Evolutionary conservation across 2,888 invertebrate genomes (phyloP).

Genomic region (Mayetiola destructor): DNA sequence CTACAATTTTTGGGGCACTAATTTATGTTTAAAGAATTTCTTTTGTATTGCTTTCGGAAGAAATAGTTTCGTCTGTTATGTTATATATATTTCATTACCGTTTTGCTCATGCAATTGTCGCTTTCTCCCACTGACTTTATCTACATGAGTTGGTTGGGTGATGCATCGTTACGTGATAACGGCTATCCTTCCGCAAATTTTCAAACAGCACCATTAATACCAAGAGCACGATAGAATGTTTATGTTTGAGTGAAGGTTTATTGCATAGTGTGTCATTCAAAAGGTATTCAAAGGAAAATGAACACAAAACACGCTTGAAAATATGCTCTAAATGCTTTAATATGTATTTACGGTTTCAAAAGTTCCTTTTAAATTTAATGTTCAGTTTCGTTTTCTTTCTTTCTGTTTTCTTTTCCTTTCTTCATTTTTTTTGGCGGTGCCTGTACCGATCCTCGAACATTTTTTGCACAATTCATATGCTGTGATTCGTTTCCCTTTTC

Average conservation of each 20-base stretch:
- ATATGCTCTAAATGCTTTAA: background rate
- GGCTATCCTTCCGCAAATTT: slow-evolving; percentile 3
- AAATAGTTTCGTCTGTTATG: too few species aligned
- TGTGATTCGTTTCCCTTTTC: too few species aligned
- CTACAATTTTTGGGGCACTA: background rate
- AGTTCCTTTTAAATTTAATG: background rate
- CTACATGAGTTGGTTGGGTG: background rate
- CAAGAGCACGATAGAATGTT: too few species aligned
- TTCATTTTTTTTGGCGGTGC: too few species aligned
- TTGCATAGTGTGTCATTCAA: background rate
- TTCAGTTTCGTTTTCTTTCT: background rate
- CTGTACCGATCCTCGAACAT: too few species aligned
- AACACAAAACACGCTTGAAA: background rate
- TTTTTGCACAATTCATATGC: too few species aligned
- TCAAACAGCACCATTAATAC: slow-evolving; percentile 6
- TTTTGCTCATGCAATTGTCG: too few species aligned
- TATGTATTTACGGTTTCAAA: background rate
- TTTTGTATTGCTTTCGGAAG: background rate
- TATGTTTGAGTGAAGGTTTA: slow-evolving; percentile 10
- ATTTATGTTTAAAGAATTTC: background rate
- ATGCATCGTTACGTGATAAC: slow-evolving; percentile 10
- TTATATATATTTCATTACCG: too few species aligned
- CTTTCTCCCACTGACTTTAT: too few species aligned
- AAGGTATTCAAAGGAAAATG: slow-evolving; percentile 1
- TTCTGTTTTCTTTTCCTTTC: background rate